Evolutionary conservation across 2,113 vertebrate species (phyloP), one percentile per base, ranked within the genome.

Genomic region (Craseonycteris thonglongyai): DNA sequence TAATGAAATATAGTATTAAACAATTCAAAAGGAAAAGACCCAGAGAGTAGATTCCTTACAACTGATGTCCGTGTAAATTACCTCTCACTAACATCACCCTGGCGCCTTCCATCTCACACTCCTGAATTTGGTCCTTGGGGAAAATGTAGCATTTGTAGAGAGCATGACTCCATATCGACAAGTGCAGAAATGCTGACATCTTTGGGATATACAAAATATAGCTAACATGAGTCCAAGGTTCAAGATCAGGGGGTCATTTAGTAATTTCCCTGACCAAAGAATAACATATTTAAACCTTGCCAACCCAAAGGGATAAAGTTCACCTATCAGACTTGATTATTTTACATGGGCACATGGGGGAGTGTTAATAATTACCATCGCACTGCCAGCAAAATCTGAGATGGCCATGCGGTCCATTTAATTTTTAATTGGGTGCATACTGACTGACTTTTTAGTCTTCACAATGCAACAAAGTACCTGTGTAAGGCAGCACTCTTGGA

Each of bases 261-360:
- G 82, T 71, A 93, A 81, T 96, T 94, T 95, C 91, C 86, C 89
- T 95, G 91, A 92, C 61, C 63, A 92, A 96, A 97, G 93, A 97
- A 95, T 90, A 98, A 63, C 35, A 94, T 90, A 84, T 95, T 96
- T 95, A 95, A 96, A 94, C 51, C 61, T 76, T 91, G 56, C 54
- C 75, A 93, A 96, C 65, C 35, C 14, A 78, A 84, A 72, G 38
- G 2, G 1, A 96, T 75, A 54, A 78, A 66, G 65, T 92, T 72
- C 68, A 78, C 30, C 15, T 30, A 15, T 61, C 59, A 21, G 42
- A 71, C 10, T 80, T 75, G 59, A 74, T 95, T 92, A 68, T 61
- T 92, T 95, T 94, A n/a, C 40, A 61, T 8, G 85, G 95, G 78
- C 58, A 61, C 28, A 61, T 61, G 28, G 56, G 1, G 92, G 7